Evolutionary conservation across 2,797 vertebrate genomes (phyloP).

Genomic region (Oceanodroma leucorhoa): DNA sequence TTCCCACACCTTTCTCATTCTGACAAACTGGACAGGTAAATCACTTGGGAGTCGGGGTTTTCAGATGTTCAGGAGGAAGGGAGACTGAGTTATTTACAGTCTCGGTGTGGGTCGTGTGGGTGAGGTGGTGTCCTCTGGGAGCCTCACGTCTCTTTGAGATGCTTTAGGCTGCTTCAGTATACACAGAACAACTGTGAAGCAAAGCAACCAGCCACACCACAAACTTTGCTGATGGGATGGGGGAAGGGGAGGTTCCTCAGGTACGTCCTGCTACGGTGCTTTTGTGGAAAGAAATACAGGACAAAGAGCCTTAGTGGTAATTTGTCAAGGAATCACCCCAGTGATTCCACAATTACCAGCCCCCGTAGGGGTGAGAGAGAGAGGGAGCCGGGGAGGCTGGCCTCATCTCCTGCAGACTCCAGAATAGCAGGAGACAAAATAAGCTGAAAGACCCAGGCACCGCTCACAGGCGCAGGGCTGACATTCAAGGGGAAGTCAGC

Average conservation of each 20-base stretch:
- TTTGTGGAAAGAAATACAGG: not conserved
- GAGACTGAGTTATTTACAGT: not conserved
- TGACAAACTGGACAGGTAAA: not conserved
- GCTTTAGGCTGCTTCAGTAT: not conserved
- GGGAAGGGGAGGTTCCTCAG: not conserved
- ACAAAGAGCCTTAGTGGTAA: not conserved
- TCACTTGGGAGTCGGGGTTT: not conserved
- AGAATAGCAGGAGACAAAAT: not conserved
- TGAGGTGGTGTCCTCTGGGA: not conserved
- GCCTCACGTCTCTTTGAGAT: not conserved
- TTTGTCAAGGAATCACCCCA: not conserved
- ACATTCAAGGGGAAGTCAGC: not conserved
- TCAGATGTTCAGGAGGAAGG: not conserved
- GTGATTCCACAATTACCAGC: not conserved
- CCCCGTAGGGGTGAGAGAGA: rapidly evolving
- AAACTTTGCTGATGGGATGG: not conserved
- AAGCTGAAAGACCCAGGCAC: not conserved
- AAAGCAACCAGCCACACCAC: not conserved
- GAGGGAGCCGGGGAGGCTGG: not conserved
- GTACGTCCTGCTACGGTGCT: not conserved
- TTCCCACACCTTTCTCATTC: not conserved
- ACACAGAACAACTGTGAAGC: not conserved
- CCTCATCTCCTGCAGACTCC: not conserved
- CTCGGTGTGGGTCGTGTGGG: not conserved
- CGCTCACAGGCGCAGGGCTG: not conserved